Evolutionary conservation across 53 echinoderm and acorn worm genomes (phyloP).

Genomic region (Patiria pectinifera): DNA sequence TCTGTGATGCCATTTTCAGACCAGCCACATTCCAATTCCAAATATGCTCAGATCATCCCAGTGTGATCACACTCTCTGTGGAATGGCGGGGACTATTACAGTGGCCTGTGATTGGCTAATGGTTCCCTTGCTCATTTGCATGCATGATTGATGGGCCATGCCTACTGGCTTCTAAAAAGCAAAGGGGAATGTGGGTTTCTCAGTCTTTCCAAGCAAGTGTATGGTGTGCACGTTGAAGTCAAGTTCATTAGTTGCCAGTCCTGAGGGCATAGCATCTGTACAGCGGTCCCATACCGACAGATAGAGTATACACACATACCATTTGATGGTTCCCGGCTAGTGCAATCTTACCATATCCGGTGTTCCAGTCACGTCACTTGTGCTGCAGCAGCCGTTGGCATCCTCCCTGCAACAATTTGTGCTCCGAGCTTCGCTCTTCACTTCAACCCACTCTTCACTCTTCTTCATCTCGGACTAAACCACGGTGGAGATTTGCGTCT

Average conservation of each 20-base stretch:
- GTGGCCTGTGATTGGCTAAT: slow-evolving; percentile 23
- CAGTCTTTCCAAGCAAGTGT: not conserved
- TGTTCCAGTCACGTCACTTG: slow-evolving; percentile 54
- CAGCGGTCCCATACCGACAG: slow-evolving; percentile 52
- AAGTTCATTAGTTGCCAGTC: slow-evolving; percentile 58
- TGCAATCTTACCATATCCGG: slow-evolving; percentile 68
- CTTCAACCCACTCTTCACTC: slow-evolving; percentile 21
- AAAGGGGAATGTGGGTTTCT: not conserved
- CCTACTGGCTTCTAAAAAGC: slow-evolving; percentile 9
- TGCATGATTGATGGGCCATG: slow-evolving; percentile 47
- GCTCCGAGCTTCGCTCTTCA: slow-evolving; percentile 14
- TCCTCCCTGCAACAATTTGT: slow-evolving; percentile 47
- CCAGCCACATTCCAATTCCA: slow-evolving; percentile 93
- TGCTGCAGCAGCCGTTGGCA: slow-evolving; percentile 42
- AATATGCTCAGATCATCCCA: slow-evolving; percentile 86
- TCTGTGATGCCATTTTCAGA: slow-evolving; percentile 62
- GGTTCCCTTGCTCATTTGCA: slow-evolving; percentile 39
- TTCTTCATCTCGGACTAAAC: slow-evolving; percentile 29
- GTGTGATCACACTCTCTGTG: slow-evolving; percentile 54
- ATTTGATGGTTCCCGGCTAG: slow-evolving; percentile 30
- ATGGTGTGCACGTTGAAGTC: slow-evolving; percentile 30
- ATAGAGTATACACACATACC: slow-evolving; percentile 25
- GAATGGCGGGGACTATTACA: slow-evolving; percentile 15
- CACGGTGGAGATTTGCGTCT: slow-evolving; percentile 21
- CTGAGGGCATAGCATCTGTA: slow-evolving; percentile 53